Conservation (phyloP, 2,113 vertebrate genomes). For the Mormyrus lacerda region DNA sequence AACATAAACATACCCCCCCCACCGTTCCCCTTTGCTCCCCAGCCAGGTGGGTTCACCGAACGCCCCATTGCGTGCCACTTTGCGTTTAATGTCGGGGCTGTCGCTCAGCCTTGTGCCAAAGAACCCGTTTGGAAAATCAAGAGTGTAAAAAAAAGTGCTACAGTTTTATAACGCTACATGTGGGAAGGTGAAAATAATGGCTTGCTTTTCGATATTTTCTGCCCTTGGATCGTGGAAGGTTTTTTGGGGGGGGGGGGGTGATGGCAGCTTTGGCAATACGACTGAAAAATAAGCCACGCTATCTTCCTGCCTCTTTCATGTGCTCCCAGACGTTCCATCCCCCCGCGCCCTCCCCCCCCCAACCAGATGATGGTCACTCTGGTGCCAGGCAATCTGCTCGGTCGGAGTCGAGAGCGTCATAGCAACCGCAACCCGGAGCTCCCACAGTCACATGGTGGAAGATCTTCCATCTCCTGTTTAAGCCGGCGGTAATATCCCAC, state of each 20-base stretch:
- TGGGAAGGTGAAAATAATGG: not conserved
- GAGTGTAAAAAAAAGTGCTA: not conserved
- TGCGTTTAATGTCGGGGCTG: not conserved
- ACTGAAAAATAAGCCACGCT: conserved; percentile 18
- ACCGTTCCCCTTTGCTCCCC: not conserved
- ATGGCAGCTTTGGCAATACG: not conserved
- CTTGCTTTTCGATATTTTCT: conserved; percentile 12
- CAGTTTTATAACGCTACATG: not conserved
- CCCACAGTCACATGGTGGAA: conserved; percentile 54
- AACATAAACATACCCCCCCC: not conserved
- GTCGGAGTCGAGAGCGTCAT: conserved; percentile 52
- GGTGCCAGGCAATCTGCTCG: conserved; percentile 74
- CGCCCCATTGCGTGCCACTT: conserved; percentile 32
- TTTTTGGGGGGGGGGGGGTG: conserved; percentile 7
- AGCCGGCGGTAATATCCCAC: not conserved
- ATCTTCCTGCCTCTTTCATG: conserved; percentile 36
- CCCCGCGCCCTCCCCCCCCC: conserved; percentile 41
- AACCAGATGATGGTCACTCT: conserved; percentile 66
- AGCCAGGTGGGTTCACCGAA: not conserved
- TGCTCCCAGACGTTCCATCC: conserved; percentile 12
- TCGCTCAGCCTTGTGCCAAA: not conserved
- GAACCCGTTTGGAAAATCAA: not conserved
- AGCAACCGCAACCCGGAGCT: conserved; percentile 11
- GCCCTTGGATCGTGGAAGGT: conserved; percentile 14
- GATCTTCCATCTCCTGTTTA: conserved; percentile 26